These are phyloP conservation scores for Mastomys coucha DNA, from an alignment of 2,113 vertebrate species.

Conservation along the genomic window DNA sequence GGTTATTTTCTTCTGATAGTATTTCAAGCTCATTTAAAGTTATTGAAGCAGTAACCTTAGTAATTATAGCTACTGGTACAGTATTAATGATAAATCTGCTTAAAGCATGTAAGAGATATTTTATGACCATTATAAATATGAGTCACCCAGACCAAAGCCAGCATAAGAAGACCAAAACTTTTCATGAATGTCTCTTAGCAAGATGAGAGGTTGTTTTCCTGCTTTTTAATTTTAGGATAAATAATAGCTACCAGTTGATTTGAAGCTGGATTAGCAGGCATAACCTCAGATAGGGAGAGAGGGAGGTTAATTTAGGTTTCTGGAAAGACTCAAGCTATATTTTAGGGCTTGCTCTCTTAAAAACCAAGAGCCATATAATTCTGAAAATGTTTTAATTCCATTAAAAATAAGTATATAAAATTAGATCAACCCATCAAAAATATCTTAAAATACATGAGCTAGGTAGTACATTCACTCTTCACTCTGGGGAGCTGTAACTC, in stretches of 20 bases:
- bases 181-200: slow-evolving; percentile 52
- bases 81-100: slow-evolving; percentile 68
- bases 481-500: slow-evolving; percentile 9
- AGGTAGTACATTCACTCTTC: background rate
- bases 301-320: slow-evolving; percentile 75
- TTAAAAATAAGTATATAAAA: slow-evolving; percentile 59
- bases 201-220: slow-evolving; percentile 66
- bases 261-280: slow-evolving; percentile 65
- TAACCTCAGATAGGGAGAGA: slow-evolving; percentile 44
- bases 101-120: slow-evolving; percentile 64
- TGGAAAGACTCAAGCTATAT: slow-evolving; percentile 66
- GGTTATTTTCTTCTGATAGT: slow-evolving; percentile 58
- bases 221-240: slow-evolving; percentile 74
- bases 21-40: slow-evolving; percentile 64
- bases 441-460: background rate
- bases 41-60: slow-evolving; percentile 64
- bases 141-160: slow-evolving; percentile 57
- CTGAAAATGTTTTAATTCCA: slow-evolving; percentile 53
- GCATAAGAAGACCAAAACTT: slow-evolving; percentile 62
- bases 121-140: slow-evolving; percentile 70
- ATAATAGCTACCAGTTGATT: slow-evolving; percentile 54
- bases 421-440: slow-evolving; percentile 28
- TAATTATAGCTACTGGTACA: slow-evolving; percentile 46
- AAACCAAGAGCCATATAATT: slow-evolving; percentile 27
- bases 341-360: slow-evolving; percentile 64